Base-by-base conservation (phyloP, 1,140 invertebrate species). In the Whitmania pigra region DNA sequence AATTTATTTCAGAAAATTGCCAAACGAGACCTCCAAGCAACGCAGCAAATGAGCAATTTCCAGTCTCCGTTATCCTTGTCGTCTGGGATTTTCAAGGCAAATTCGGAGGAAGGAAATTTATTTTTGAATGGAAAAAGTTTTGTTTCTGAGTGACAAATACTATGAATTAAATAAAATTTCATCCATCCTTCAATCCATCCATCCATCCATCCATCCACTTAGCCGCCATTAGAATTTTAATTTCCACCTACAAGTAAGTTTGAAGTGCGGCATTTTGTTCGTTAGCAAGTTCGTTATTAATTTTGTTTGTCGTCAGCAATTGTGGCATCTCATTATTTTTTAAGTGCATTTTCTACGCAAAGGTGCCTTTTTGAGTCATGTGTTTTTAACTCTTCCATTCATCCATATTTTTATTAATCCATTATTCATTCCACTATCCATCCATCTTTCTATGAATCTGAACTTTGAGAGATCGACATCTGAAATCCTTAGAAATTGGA, bases 131-230 rank as follows among this genome's bases (percentile, higher is more conserved):
- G 40, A 43, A 43, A 43, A 43, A 43, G 40, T 43, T 43, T 43
- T 43, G 5, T 43, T 43, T 43, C 13, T 43, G 5, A 13, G 40
- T 43, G 40, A 43, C 5, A 43, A 43, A 43, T 43, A 43, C 13
- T 13, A 43, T 13, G 40, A 6, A 13, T 43, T 43, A 43, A 43
- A 43, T 13, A 43, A 43, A 43, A 43, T 17, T 60, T 17, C 57
- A 4, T 60, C 57, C 57, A 4, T 60, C 57, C 57, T 22, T 60
- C 57, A 5, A 60, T 60, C 57, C 57, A 60, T 60, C 57, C 27
- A 29, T 60, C 57, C 57, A 22, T 22, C 27, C 57, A 60, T 22
- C 40, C 40, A 13, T 17, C 57, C 57, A 22, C 27, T 17, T 17
- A 17, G 5, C 57, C 57, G 17, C 27, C 57, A 22, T 60, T 60